These are phyloP conservation scores for Parapsyche elsis DNA, from an alignment of 1,140 invertebrate genomes.

Conservation along the genomic window DNA sequence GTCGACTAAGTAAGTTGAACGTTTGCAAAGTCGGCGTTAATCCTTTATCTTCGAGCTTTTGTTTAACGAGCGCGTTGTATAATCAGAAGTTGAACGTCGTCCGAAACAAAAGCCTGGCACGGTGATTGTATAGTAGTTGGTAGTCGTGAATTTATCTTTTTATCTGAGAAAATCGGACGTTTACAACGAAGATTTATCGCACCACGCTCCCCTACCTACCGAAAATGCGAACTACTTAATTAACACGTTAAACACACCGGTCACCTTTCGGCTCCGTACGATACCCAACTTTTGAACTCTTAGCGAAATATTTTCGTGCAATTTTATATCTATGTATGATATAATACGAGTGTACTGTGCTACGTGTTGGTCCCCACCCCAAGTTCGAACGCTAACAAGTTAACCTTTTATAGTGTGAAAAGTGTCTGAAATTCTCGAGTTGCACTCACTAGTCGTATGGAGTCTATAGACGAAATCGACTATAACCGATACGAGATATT, in stretches of 20 bases:
- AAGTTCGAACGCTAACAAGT: too few relatives aligned
- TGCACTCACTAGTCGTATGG: too few relatives aligned
- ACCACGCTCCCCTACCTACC: background rate
- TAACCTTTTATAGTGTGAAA: too few relatives aligned
- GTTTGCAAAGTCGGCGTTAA: background rate
- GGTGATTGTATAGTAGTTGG: too few relatives aligned
- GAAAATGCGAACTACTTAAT: background rate
- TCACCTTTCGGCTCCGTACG: too few relatives aligned
- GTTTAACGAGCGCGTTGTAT: conserved; percentile 6
- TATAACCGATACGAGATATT: conserved; percentile 1
- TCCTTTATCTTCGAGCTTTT: conserved; percentile 4
- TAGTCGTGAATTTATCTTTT: conserved; percentile 1
- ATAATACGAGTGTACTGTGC: too few relatives aligned
- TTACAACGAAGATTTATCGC: conserved; percentile 6
- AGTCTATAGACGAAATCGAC: background rate
- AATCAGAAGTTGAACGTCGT: background rate
- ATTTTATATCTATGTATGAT: too few relatives aligned
- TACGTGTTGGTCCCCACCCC: too few relatives aligned
- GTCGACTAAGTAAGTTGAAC: too few relatives aligned
- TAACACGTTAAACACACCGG: background rate
- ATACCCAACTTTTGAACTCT: too few relatives aligned
- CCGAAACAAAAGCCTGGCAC: conserved; percentile 7
- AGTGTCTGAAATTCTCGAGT: too few relatives aligned
- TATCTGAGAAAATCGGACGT: background rate
- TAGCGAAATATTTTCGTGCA: too few relatives aligned